Evolutionary conservation across 64 coral and sea anemone species (phyloP).

Genomic region (Stichodactyla mertensii): DNA sequence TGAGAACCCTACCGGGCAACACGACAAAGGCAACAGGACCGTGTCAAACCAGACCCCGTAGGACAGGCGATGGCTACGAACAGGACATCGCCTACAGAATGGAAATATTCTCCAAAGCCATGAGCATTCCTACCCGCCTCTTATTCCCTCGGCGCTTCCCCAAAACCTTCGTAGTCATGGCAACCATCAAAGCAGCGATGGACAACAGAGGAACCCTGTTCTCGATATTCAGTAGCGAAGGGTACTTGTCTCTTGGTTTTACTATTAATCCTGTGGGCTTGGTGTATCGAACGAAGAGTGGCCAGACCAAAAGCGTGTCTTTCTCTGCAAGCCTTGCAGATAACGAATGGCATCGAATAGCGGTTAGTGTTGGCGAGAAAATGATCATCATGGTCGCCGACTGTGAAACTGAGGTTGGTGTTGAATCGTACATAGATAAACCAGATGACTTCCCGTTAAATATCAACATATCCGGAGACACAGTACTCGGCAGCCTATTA

Average conservation of each 20-base stretch:
- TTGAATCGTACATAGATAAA: not conserved
- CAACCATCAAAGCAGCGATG: constrained; percentile 37
- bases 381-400: constrained; percentile 8
- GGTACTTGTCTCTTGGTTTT: constrained; percentile 22
- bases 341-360: constrained; percentile 51
- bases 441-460: constrained; percentile 3
- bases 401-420: not conserved
- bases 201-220: constrained; percentile 42
- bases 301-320: not conserved
- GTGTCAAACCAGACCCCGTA: not conserved
- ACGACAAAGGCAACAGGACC: not conserved
- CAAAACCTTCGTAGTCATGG: constrained; percentile 40
- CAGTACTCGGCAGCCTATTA: constrained; percentile 6
- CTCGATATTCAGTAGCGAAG: constrained; percentile 22
- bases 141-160: constrained; percentile 43
- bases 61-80: constrained; percentile 5
- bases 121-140: not conserved
- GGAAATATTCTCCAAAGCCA: not conserved
- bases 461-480: constrained; percentile 1
- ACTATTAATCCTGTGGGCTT: constrained; percentile 50
- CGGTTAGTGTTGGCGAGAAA: constrained; percentile 1
- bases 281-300: constrained; percentile 31
- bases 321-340: constrained; percentile 33
- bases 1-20: constrained; percentile 8
- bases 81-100: constrained; percentile 6